phyloP scores from a whole-genome alignment of 2,113 vertebrate genomes.

The Galbula dea region DNA sequence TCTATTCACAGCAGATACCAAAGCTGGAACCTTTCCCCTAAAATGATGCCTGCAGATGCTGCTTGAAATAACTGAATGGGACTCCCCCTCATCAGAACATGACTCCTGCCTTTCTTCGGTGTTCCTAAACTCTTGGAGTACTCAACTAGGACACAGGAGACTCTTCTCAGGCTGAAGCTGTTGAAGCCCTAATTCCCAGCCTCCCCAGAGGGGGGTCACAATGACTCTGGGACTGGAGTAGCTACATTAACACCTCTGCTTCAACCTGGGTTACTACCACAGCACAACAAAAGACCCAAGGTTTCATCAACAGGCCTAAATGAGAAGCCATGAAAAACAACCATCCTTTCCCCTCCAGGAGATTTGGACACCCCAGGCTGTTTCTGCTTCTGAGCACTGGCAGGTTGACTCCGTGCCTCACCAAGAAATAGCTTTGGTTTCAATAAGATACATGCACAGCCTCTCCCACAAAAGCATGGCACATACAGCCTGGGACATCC shows the following conservation, averaged over 20 bases:
- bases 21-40: not conserved
- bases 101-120: not conserved
- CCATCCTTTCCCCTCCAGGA: not conserved
- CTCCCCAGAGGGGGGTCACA: not conserved
- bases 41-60: not conserved
- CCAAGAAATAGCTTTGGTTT: not conserved
- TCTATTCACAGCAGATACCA: not conserved
- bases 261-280: not conserved
- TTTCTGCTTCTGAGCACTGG: not conserved
- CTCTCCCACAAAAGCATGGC: not conserved
- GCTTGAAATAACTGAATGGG: not conserved
- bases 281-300: not conserved
- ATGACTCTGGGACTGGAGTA: fast-evolving
- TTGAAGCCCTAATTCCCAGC: not conserved
- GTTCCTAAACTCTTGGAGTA: not conserved
- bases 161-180: not conserved
- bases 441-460: fast-evolving
- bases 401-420: not conserved
- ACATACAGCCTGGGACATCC: not conserved
- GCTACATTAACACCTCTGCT: not conserved
- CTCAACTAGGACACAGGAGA: not conserved
- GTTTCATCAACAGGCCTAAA: not conserved
- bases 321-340: not conserved
- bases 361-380: not conserved
- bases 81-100: not conserved